Conservation (phyloP, 2,888 invertebrate genomes). For the Phasia obesa region DNA sequence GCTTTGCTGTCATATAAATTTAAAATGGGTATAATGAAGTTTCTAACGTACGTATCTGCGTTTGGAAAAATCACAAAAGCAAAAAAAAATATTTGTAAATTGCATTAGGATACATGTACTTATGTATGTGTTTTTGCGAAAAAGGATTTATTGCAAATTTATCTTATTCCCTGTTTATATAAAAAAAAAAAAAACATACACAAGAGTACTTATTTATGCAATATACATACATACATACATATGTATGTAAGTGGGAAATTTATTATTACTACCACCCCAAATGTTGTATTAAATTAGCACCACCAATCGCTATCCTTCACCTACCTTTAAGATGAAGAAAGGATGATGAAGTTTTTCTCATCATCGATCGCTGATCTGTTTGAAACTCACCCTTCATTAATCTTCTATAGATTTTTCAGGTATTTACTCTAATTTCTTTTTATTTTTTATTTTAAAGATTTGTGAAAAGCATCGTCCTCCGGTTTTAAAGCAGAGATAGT, state of each 20-base stretch:
- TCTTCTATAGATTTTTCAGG: slow-evolving; percentile 25
- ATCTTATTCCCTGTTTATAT: slow-evolving; percentile 2
- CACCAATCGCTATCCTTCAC: slow-evolving; percentile 52
- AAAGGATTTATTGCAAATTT: slow-evolving; percentile 65
- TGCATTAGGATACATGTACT: background rate
- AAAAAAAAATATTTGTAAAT: slow-evolving; percentile 3
- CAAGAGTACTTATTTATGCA: too few species aligned
- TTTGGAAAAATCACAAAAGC: background rate
- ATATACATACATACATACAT: background rate
- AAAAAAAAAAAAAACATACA: background rate
- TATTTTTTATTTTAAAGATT: slow-evolving; percentile 29
- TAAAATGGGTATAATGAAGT: slow-evolving; percentile 42
- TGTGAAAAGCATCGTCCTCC: background rate
- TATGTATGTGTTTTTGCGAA: slow-evolving; percentile 16
- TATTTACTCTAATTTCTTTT: slow-evolving; percentile 52
- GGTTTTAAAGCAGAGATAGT: background rate
- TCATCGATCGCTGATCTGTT: slow-evolving; percentile 31
- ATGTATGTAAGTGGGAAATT: slow-evolving; percentile 3
- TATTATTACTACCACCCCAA: slow-evolving; percentile 15
- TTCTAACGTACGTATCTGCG: background rate
- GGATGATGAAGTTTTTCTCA: slow-evolving; percentile 19
- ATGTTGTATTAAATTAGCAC: slow-evolving; percentile 54
- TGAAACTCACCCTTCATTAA: slow-evolving; percentile 54
- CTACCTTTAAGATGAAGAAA: background rate
- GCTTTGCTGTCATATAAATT: slow-evolving; percentile 67